Base-by-base conservation (phyloP, 2,888 invertebrate species). In the Mesorhabditis belari region DNA sequence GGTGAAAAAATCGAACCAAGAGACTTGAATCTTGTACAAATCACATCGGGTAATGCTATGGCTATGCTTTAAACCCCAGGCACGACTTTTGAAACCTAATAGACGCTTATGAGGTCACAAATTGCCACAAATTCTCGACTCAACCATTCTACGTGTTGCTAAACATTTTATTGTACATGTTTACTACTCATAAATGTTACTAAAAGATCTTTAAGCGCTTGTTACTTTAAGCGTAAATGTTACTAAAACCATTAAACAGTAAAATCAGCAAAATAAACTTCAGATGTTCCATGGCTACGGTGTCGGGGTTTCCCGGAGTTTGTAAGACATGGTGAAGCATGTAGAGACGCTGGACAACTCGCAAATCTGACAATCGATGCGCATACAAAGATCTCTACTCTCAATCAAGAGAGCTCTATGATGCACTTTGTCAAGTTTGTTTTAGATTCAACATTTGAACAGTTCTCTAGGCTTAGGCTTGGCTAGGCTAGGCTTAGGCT, bases 201-300 rank as follows among this genome's bases (percentile, higher is more conserved):
- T n/a, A n/a, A n/a, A n/a, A n/a, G n/a, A n/a, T n/a, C n/a, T n/a
- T n/a, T n/a, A n/a, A n/a, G n/a, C n/a, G n/a, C n/a, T n/a, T n/a
- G n/a, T n/a, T n/a, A n/a, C n/a, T n/a, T n/a, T n/a, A n/a, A n/a
- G n/a, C n/a, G n/a, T n/a, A n/a, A n/a, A n/a, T n/a, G n/a, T n/a
- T n/a, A n/a, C n/a, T n/a, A n/a, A n/a, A n/a, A n/a, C n/a, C n/a
- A n/a, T n/a, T n/a, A n/a, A n/a, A n/a, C n/a, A n/a, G n/a, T n/a
- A 21, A 44, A 12, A 21, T 49, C 26, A 19, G 29, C 49, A 17
- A 24, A 17, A 49, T n/a, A 49, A 3, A 2, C 21, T 54, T 50
- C 55, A 70, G 77, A 76, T 26, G 70, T 80, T 0, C 80, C 80
- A 5, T 80, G 80, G 80, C 63, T 80, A n/a, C 66, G 76, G 61